phyloP scores from a whole-genome alignment of 2,113 vertebrate species.

The Atherinomorus stipes region DNA sequence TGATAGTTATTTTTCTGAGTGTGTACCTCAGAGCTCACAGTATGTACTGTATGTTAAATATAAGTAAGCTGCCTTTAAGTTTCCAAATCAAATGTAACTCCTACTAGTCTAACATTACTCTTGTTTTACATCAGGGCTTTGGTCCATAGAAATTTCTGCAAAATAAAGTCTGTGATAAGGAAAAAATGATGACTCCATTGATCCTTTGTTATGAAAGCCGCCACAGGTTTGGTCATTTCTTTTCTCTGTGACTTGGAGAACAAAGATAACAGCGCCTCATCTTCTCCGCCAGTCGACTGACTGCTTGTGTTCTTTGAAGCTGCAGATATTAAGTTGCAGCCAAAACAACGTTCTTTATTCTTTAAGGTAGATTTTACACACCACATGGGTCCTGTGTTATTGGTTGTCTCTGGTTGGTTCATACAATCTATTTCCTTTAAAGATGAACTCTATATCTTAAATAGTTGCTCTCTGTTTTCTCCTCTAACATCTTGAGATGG shows the following conservation, averaged over 20 bases:
- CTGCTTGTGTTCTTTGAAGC: neutral
- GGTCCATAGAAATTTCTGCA: neutral
- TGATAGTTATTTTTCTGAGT: too few relatives aligned
- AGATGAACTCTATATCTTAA: too few relatives aligned
- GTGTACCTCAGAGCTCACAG: too few relatives aligned
- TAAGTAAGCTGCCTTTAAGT: neutral
- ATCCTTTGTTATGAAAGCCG: too few relatives aligned
- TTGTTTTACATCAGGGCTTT: neutral
- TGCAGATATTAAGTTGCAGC: too few relatives aligned
- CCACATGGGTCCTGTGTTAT: neutral
- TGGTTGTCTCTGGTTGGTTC: neutral
- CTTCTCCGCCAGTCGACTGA: neutral
- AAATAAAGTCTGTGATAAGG: neutral
- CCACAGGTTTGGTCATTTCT: neutral
- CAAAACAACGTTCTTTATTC: neutral
- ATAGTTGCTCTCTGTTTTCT: too few relatives aligned
- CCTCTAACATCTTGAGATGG: too few relatives aligned
- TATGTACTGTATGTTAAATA: neutral
- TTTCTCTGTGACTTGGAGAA: neutral
- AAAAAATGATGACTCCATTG: neutral
- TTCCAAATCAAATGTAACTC: neutral
- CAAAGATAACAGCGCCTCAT: neutral
- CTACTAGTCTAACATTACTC: too few relatives aligned
- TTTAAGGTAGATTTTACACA: neutral
- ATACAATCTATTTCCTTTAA: too few relatives aligned